Conservation (phyloP, 2,888 invertebrate genomes). For the Euproctis similis region DNA sequence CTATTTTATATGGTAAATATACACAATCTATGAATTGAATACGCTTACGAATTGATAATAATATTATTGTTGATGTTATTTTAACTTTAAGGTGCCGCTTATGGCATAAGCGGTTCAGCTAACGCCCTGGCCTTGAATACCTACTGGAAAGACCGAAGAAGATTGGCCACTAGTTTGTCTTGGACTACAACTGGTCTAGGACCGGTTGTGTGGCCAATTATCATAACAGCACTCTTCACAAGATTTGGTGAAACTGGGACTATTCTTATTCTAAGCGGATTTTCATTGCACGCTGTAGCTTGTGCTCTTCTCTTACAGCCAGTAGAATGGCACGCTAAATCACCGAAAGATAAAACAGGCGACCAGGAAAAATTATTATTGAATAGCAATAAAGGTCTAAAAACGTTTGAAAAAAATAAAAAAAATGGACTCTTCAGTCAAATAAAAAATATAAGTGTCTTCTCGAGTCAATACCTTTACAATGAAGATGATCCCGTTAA, state of each 20-base stretch:
- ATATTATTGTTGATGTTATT: neutral
- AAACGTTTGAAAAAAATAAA: constrained; percentile 32
- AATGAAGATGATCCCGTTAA: constrained; percentile 79
- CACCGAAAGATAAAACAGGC: constrained; percentile 27
- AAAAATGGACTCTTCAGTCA: constrained; percentile 62
- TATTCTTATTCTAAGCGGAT: constrained; percentile 79
- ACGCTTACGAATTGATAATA: too few relatives aligned
- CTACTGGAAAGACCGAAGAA: constrained; percentile 81
- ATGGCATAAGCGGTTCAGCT: constrained; percentile 80
- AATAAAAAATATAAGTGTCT: constrained; percentile 57
- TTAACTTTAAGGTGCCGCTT: constrained; percentile 74
- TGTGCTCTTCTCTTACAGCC: constrained; percentile 83
- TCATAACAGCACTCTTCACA: constrained; percentile 79
- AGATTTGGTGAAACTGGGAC: constrained; percentile 80
- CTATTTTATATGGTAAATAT: constrained; percentile 82
- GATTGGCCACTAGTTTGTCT: constrained; percentile 82
- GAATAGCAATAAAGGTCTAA: constrained; percentile 18
- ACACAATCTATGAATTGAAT: too few relatives aligned
- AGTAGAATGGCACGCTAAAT: constrained; percentile 82
- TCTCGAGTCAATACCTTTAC: constrained; percentile 79
- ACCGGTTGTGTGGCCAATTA: constrained; percentile 82
- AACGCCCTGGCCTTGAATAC: constrained; percentile 83
- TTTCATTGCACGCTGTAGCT: constrained; percentile 80
- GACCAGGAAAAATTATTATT: constrained; percentile 44
- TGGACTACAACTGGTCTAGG: constrained; percentile 84